phyloP scores from a whole-genome alignment of 1,140 invertebrate genomes.

The Saccostrea cuccullata region DNA sequence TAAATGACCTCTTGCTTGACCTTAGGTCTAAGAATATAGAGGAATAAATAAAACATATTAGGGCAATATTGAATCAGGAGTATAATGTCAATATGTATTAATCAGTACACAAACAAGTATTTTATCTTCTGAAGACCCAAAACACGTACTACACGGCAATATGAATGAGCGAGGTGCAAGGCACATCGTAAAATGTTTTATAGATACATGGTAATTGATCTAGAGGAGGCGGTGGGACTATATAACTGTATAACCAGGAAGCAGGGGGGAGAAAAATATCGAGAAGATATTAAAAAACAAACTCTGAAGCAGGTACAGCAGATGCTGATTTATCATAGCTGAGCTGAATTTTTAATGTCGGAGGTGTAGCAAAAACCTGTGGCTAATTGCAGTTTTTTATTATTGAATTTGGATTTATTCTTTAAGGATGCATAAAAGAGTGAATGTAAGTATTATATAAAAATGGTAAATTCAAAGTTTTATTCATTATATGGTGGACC shows the following conservation, averaged over 20 bases:
- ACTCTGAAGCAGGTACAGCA: background rate
- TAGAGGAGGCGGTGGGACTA: background rate
- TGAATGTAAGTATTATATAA: background rate
- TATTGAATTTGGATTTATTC: background rate
- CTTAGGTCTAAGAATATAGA: background rate
- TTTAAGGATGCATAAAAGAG: background rate
- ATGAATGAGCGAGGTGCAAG: constrained; percentile 1
- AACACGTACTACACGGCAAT: background rate
- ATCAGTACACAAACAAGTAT: constrained; percentile 1
- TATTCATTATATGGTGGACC: background rate
- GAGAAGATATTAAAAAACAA: background rate
- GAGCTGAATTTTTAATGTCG: background rate
- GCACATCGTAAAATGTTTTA: constrained; percentile 2
- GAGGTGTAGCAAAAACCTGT: background rate
- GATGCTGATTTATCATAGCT: background rate
- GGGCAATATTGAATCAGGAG: background rate
- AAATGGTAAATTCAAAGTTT: background rate
- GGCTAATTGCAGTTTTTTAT: background rate
- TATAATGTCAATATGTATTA: background rate
- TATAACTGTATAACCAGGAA: background rate
- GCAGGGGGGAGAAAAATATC: background rate
- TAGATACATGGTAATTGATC: constrained; percentile 9
- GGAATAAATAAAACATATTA: background rate
- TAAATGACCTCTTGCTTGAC: background rate
- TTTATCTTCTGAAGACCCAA: background rate